A percentile compares a stretch with the other conserved stretches of the same genome.
Conservation (phyloP, 1,140 invertebrate species). For the Latrodectus geometricus region DNA sequence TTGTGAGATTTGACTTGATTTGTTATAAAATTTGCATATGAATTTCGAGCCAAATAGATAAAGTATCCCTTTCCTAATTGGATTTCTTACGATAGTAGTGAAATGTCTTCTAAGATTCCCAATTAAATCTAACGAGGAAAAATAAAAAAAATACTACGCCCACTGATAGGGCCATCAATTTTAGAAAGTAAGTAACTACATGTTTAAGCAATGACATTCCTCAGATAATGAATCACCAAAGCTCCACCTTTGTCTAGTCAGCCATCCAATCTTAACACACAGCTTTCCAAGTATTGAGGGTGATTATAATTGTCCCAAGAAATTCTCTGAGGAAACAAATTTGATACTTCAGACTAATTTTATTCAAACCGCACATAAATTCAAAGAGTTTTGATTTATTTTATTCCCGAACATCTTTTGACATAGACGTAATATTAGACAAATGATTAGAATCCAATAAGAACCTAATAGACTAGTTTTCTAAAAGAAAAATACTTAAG, state of each 20-base stretch:
- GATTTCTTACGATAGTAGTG: too few species aligned
- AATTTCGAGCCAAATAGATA: too few species aligned
- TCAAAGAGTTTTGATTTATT: neutral
- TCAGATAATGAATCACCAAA: constrained; percentile 18
- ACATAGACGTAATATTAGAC: constrained; percentile 27
- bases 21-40: too few species aligned
- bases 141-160: neutral
- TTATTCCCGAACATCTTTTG: neutral
- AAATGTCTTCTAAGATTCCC: neutral
- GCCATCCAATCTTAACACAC: neutral
- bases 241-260: constrained; percentile 47
- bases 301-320: constrained; percentile 42
- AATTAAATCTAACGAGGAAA: neutral
- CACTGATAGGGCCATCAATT: constrained; percentile 16
- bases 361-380: neutral
- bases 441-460: constrained; percentile 6
- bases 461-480: constrained; percentile 2
- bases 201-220: constrained; percentile 34
- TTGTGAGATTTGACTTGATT: too few species aligned
- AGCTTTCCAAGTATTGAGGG: neutral
- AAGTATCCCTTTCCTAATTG: too few species aligned
- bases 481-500: too few species aligned
- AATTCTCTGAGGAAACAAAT: constrained; percentile 9
- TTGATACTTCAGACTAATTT: neutral
- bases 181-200: constrained; percentile 26